Evolutionary conservation across 2,113 vertebrate genomes (phyloP).

Genomic region (Calyptomena viridis): DNA sequence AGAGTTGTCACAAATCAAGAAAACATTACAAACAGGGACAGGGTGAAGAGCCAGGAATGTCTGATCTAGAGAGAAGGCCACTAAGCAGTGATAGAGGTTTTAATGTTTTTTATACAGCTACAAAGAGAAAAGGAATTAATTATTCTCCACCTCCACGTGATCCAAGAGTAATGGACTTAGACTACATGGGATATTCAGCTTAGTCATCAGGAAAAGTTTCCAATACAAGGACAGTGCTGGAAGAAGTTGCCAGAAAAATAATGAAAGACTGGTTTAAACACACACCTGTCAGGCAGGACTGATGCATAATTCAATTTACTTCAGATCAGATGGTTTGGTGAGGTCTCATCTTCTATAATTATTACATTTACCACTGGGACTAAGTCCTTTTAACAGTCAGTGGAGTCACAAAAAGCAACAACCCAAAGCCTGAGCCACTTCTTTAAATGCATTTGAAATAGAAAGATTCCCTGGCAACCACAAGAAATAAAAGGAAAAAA

Average conservation of each 20-base stretch:
- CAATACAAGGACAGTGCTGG: neutral
- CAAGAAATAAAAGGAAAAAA: neutral
- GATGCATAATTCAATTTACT: neutral
- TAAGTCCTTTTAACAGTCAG: neutral
- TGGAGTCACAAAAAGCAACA: neutral
- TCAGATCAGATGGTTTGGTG: neutral
- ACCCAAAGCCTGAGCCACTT: neutral
- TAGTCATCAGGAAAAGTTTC: neutral
- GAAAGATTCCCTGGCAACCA: neutral
- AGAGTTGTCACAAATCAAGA: neutral
- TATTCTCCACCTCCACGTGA: neutral
- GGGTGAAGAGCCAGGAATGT: neutral
- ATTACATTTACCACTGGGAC: neutral
- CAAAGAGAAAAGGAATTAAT: neutral
- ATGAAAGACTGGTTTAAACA: neutral
- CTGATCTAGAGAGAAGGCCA: neutral
- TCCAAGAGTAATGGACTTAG: neutral
- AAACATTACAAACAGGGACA: neutral
- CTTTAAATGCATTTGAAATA: neutral
- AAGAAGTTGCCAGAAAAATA: conserved; percentile 8
- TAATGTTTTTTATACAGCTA: neutral
- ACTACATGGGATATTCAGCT: neutral
- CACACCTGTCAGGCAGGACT: neutral
- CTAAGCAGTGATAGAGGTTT: neutral
- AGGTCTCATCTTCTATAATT: conserved; percentile 16